Evolutionary conservation across 2,113 vertebrate genomes (phyloP), one percentile per base, ranked within the genome.

Genomic region (Spermophilus dauricus): DNA sequence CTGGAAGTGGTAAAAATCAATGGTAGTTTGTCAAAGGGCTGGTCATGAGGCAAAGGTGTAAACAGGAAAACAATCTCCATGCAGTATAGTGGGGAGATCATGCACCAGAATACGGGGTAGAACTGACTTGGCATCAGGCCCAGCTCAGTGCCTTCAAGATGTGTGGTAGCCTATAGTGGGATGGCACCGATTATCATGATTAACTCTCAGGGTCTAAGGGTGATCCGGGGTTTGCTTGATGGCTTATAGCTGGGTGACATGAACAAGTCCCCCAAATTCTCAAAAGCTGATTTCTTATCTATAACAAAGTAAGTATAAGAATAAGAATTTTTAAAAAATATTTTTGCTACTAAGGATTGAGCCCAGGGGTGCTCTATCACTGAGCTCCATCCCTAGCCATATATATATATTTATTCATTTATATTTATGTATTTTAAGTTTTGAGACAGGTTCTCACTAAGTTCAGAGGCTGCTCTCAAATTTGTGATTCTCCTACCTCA

Each of bases 61-160:
- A 94, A 94, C 70, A 63, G 61, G 73, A 81, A 82, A 65, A 28
- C 13, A 70, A 26, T 82, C 20, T 39, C 76, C 77, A 51, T 16
- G 45, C 30, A 42, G 63, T 14, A 28, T 1, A 51, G 76, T 1
- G 1, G 24, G 61, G 42, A 90, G 37, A 22, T 2, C 18, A 9
- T 4, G 7, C 53, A 28, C 42, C 17, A 86, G 67, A 37, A 45
- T 0, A 0, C 48, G 0, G 20, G 39, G 22, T 45, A 17, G 67
- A 17, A 51, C 10, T 37, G 65, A 69, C 53, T 20, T 3, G 20
- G 8, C 28, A 65, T 48, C 26, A 14, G 14, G 48, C 0, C 76
- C 48, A 24, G 32, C 34, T 63, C 24, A 22, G 6, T 1, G 6
- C 34, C 56, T 73, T 16, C 28, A 45, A n/a, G 34, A 32, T n/a